Percentiles rank a stretch among this genome's conserved stretches.
These are phyloP conservation scores for Zosterops pallidus DNA, from an alignment of 2,113 vertebrate species.

Conservation along the genomic window DNA sequence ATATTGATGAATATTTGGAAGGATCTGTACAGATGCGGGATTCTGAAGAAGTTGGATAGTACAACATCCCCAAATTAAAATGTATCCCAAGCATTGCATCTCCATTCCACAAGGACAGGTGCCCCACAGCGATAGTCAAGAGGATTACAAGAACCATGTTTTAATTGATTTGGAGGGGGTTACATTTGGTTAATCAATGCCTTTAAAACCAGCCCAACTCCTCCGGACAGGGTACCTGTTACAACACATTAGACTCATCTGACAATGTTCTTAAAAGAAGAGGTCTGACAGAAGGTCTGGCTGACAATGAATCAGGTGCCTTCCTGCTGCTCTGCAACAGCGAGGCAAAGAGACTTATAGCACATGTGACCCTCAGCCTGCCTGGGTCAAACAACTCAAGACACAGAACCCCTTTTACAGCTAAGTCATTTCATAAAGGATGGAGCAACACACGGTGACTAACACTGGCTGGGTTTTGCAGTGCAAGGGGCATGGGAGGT, in stretches of 20 bases:
- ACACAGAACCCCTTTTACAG: not conserved
- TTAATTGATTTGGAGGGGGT: constrained; percentile 70
- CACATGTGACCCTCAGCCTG: not conserved
- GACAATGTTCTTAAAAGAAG: constrained; percentile 99
- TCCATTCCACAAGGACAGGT: constrained; percentile 65
- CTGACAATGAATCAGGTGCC: constrained; percentile 77
- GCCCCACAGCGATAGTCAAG: constrained; percentile 70
- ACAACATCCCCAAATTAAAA: constrained; percentile 20
- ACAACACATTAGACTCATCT: constrained; percentile 94
- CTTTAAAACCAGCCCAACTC: constrained; percentile 70
- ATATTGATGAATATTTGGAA: not conserved
- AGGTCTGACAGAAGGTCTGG: constrained; percentile 90
- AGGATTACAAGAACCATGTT: constrained; percentile 67
- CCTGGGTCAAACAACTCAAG: not conserved
- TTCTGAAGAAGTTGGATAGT: not conserved
- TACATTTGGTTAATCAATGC: constrained; percentile 67
- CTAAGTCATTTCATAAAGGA: rapidly evolving
- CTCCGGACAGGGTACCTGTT: constrained; percentile 89
- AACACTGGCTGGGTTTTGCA: not conserved
- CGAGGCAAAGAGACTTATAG: constrained; percentile 79
- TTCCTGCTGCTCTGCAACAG: constrained; percentile 89
- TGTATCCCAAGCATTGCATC: constrained; percentile 75
- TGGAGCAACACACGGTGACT: rapidly evolving
- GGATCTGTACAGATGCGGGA: not conserved
- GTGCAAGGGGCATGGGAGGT: rapidly evolving